Evolutionary conservation across 2,113 vertebrate species (phyloP), one percentile per base, ranked within the genome.

Genomic region (Colinus virginianus): DNA sequence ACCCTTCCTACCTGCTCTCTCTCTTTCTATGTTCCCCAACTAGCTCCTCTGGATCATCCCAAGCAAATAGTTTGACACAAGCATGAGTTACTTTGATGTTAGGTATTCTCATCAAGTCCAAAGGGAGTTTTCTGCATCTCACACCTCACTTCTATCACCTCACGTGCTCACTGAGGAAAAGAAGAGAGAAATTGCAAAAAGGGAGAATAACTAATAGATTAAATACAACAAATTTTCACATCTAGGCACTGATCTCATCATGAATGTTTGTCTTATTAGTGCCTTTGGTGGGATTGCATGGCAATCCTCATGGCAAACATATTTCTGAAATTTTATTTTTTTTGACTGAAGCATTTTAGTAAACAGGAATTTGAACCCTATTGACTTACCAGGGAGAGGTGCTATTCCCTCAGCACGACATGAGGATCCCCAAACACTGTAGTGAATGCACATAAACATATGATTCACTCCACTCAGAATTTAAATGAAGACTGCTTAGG

Each of bases 401-500:
- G 88, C 88, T 92, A 2, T 93, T 92, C 87, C 80, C 84, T 74
- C 77, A 55, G 68, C 63, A 40, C 15, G 64, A 74, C 71, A 7
- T 43, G 67, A 72, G 70, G 8, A 36, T 91, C 82, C 63, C 88
- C 51, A 2, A 40, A 55, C 34, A 6, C 79, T 45, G 72, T 38
- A n/a, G 25, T 5, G 70, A 53, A 42, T 42, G 49, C 75, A 3
- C 6, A 8, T 28, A 42, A 92, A 84, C 84, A 62, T 23, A 81
- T 42, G 88, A 89, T 38, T 88, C 62, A 38, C 84, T 90, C 59
- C 42, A 10, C 69, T 91, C 11, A 28, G 88, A 86, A 92, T 94
- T 68, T 62, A 74, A 88, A 93, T 82, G 84, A 94, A 71, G 18
- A 66, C 38, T 77, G 89, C 88, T 59, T 84, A 92, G 85, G 88